These are phyloP conservation scores for Drosophila parthenogenetica DNA, from an alignment of 2,888 invertebrate genomes.

Conservation along the genomic window DNA sequence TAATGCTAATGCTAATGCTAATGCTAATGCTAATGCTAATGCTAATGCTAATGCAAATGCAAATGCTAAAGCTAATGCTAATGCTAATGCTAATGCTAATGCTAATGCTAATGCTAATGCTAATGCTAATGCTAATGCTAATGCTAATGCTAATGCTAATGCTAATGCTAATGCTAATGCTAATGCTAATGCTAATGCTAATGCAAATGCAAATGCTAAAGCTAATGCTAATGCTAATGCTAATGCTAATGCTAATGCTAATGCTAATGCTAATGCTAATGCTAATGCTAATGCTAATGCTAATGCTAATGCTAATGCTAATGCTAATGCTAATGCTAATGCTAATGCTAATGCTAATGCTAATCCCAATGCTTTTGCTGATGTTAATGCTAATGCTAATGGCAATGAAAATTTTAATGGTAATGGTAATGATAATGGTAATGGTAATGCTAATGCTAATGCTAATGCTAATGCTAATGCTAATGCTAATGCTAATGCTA, in stretches of 20 bases:
- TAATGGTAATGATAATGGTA: no score
- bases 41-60: not conserved
- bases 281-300: not conserved
- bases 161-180: not conserved
- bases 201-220: not conserved
- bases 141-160: not conserved
- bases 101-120: not conserved
- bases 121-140: not conserved
- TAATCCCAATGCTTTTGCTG: no score
- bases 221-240: not conserved
- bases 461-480: no score
- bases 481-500: no score
- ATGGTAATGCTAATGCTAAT: no score
- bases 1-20: not conserved
- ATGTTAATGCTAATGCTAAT: no score
- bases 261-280: not conserved
- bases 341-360: no score
- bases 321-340: no score
- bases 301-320: not conserved
- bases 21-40: not conserved
- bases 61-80: not conserved
- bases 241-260: not conserved
- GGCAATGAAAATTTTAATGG: no score
- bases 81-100: not conserved
- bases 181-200: not conserved